phyloP scores from a whole-genome alignment of 2,888 invertebrate genomes.

The Hermaeophaga mercurialis region DNA sequence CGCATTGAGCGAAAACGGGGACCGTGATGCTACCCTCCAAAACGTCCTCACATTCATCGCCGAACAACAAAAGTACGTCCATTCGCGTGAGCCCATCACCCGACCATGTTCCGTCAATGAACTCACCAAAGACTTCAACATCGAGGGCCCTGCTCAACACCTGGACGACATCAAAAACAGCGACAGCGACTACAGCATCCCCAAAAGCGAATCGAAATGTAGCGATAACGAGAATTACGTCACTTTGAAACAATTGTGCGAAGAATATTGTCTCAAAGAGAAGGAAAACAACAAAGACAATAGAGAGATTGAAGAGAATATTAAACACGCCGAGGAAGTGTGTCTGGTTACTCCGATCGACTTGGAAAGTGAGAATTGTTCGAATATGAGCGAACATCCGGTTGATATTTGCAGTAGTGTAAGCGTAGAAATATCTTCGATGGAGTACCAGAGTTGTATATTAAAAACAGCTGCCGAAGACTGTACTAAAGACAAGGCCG shows the following conservation, averaged over 20 bases:
- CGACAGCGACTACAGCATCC: slow-evolving; percentile 42
- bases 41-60: slow-evolving; percentile 77
- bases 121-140: slow-evolving; percentile 58
- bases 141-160: slow-evolving; percentile 61
- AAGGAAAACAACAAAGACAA: slow-evolving; percentile 38
- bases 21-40: slow-evolving; percentile 72
- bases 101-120: slow-evolving; percentile 60
- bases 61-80: slow-evolving; percentile 75
- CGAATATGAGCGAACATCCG: slow-evolving; percentile 53
- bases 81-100: slow-evolving; percentile 62
- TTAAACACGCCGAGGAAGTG: slow-evolving; percentile 57
- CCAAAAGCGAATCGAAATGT: slow-evolving; percentile 38
- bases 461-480: slow-evolving; percentile 33
- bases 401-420: slow-evolving; percentile 56
- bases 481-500: slow-evolving; percentile 29
- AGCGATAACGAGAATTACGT: slow-evolving; percentile 54
- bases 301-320: slow-evolving; percentile 49
- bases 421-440: slow-evolving; percentile 49
- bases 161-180: slow-evolving; percentile 48
- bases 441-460: slow-evolving; percentile 46
- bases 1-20: slow-evolving; percentile 63
- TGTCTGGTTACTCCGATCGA: slow-evolving; percentile 57
- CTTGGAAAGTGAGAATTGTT: slow-evolving; percentile 55
- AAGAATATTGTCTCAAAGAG: slow-evolving; percentile 51
- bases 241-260: slow-evolving; percentile 55